Evolutionary conservation across 30 jellyfish, hydroid and myxozoan genomes (phyloP).

Genomic region (Euphysa ruthae): DNA sequence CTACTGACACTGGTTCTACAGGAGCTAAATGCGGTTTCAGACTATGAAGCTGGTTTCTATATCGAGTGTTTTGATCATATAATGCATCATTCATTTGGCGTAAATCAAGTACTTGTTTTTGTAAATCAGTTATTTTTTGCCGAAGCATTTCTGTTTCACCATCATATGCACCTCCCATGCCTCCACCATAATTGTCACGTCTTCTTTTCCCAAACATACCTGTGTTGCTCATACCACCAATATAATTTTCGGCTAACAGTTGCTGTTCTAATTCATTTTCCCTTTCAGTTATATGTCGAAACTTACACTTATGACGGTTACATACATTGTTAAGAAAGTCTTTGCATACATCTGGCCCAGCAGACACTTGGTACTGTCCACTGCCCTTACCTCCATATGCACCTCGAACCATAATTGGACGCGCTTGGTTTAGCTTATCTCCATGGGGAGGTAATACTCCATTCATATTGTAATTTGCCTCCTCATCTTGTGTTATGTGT

Average conservation of each 20-base stretch:
- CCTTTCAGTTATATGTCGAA: slow-evolving; percentile 67
- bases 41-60: slow-evolving; percentile 73
- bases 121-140: slow-evolving; percentile 83
- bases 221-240: slow-evolving; percentile 35
- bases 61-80: slow-evolving; percentile 87
- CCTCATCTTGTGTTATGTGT: slow-evolving; percentile 81
- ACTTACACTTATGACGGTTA: slow-evolving; percentile 66
- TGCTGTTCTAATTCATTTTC: slow-evolving; percentile 59
- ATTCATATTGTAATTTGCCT: slow-evolving; percentile 47
- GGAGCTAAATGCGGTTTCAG: no score
- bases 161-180: slow-evolving; percentile 37
- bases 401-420: slow-evolving; percentile 7
- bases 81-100: slow-evolving; percentile 93
- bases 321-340: slow-evolving; percentile 77
- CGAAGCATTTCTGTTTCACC: slow-evolving; percentile 91
- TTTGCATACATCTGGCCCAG: slow-evolving; percentile 63
- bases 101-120: slow-evolving; percentile 87
- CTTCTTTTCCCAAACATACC: slow-evolving; percentile 63
- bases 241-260: slow-evolving; percentile 18
- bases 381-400: slow-evolving; percentile 18
- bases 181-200: slow-evolving; percentile 51
- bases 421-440: slow-evolving; percentile 33
- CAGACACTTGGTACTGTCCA: neutral
- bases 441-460: slow-evolving; percentile 67
- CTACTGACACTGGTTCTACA: neutral